phyloP scores from a whole-genome alignment of 2,888 invertebrate species.

The Harpalus rufipes region DNA sequence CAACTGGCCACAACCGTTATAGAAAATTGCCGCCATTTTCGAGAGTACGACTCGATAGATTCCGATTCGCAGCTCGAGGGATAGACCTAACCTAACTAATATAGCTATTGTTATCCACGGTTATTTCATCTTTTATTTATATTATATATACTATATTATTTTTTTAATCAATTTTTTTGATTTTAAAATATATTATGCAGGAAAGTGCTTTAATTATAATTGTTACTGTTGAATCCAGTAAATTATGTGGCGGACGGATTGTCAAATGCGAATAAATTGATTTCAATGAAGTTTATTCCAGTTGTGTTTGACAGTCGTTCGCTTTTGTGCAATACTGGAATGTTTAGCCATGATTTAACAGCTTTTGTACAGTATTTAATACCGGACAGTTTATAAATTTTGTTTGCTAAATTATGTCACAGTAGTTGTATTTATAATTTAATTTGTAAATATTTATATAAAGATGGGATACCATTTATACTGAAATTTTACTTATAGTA shows the following conservation, averaged over 20 bases:
- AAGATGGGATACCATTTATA: constrained; percentile 46
- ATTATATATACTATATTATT: constrained; percentile 57
- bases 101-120: constrained; percentile 32
- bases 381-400: constrained; percentile 15
- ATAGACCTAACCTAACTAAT: constrained; percentile 56
- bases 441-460: constrained; percentile 47
- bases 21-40: constrained; percentile 80
- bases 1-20: constrained; percentile 84
- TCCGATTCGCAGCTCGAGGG: constrained; percentile 70
- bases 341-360: constrained; percentile 37
- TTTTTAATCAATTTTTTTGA: constrained; percentile 51
- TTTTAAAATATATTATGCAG: constrained; percentile 43
- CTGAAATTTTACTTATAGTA: constrained; percentile 29
- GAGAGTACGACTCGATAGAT: constrained; percentile 71
- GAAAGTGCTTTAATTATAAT: constrained; percentile 56
- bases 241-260: constrained; percentile 34
- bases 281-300: neutral
- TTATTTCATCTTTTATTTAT: constrained; percentile 60
- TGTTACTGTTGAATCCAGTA: constrained; percentile 50
- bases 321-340: constrained; percentile 60
- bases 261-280: constrained; percentile 41
- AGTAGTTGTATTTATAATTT: constrained; percentile 33
- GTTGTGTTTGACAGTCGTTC: constrained; percentile 22
- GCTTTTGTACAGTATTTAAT: constrained; percentile 42
- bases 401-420: neutral